These are phyloP conservation scores for Xestia xanthographa DNA, from an alignment of 2,888 invertebrate genomes.

Conservation along the genomic window DNA sequence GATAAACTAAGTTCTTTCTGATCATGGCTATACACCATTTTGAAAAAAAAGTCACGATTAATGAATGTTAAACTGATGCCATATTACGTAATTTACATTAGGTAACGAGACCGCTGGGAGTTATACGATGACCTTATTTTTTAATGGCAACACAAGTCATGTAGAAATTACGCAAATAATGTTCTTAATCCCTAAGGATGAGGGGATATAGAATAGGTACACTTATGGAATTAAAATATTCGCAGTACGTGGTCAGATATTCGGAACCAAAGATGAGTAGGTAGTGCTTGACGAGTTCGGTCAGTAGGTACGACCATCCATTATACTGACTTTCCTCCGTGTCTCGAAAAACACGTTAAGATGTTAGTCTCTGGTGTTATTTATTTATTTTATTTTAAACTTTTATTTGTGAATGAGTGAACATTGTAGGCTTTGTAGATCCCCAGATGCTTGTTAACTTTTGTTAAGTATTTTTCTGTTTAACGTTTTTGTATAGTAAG, in stretches of 20 bases:
- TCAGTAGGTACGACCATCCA: no score
- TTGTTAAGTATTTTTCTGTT: no score
- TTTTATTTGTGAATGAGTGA: no score
- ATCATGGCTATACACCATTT: background rate
- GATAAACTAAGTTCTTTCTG: background rate
- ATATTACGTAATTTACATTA: conserved; percentile 6
- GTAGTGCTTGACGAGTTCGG: no score
- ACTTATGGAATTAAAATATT: background rate
- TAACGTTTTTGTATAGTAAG: no score
- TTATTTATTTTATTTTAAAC: no score
- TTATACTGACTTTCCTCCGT: no score
- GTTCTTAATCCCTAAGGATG: background rate
- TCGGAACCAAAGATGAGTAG: background rate
- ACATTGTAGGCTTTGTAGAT: no score
- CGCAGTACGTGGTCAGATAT: background rate
- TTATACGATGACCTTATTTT: conserved; percentile 3
- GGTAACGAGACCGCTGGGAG: background rate
- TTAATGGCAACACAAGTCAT: conserved; percentile 1
- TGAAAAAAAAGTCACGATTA: background rate
- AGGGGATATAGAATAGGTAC: no score
- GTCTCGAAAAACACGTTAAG: no score
- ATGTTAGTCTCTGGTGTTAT: no score
- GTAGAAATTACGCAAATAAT: background rate
- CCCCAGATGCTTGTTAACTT: no score
- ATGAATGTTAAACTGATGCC: background rate